Evolutionary conservation across 2,113 vertebrate genomes (phyloP).

Genomic region (Xenopus tropicalis): UCB_Xtro_10.0 CM004445.2:18977501-18978000

Average conservation of each 20-base stretch:
- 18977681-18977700: constrained; percentile 30
- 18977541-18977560: constrained; percentile 29
- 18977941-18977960: not conserved
- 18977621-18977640: constrained; percentile 14
- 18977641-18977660: constrained; percentile 7
- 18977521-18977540: constrained; percentile 32
- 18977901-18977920: constrained; percentile 27
- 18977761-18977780: constrained; percentile 2
- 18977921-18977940: not conserved
- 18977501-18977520: constrained; percentile 28
- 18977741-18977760: constrained; percentile 34
- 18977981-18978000: not conserved
- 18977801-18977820: constrained; percentile 17
- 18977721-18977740: constrained; percentile 30
- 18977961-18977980: not conserved
- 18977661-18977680: constrained; percentile 17
- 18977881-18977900: constrained; percentile 24
- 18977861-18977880: constrained; percentile 26
- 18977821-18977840: not conserved
- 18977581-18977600: constrained; percentile 19
- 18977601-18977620: constrained; percentile 10
- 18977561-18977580: constrained; percentile 28
- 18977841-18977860: constrained; percentile 22
- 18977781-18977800: constrained; percentile 2
- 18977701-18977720: constrained; percentile 44